Base-by-base conservation (phyloP, 2,888 invertebrate species). In the Amitus sp. region DNA sequence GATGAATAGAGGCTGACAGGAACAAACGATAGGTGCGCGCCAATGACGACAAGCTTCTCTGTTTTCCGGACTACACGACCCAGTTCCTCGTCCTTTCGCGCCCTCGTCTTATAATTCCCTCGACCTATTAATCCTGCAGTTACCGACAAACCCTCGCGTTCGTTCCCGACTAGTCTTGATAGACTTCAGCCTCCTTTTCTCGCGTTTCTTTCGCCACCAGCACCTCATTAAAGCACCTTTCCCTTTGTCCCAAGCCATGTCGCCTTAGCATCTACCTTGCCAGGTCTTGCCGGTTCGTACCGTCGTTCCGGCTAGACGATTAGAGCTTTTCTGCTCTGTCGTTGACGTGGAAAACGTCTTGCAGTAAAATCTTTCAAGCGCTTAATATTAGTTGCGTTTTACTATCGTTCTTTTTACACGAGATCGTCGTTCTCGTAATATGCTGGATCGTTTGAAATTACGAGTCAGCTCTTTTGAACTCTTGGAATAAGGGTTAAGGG, bases 181-280 rank as follows among this genome's bases (percentile, higher is more conserved):
- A 33, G 27, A 27, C 30, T 40, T 13, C 5, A 27, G 10, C 39
- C 30, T 28, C 34, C 37, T 13, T 17, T 28, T 48, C 46, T 40
- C 37, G 46, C 18, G 15, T 23, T 39, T 9, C 13, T 43, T 47
- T 30, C 65, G 59, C 43, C 46, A 28, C 70, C 71, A 71, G 68
- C 66, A 69, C 71, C 72, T 73, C 74, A 73, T 76, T 76, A 76
- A 75, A 74, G 71, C 69, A 68, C 68, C 69, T 68, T n/a, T n/a
- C 59, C 72, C 72, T 75, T 76, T 76, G 76, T 77, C 65, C 68
- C 57, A 54, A 63, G 65, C 57, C 47, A 54, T 57, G 65, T 57
- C 66, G 62, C 47, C 68, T 64, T 67, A 68, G 70, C 73, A 76
- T 75, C 73, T 72, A 74, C 73, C 73, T 73, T 71, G 74, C 71